Evolutionary conservation across 2,113 vertebrate species (phyloP).

Genomic region (Chaetorhynchus papuensis): DNA sequence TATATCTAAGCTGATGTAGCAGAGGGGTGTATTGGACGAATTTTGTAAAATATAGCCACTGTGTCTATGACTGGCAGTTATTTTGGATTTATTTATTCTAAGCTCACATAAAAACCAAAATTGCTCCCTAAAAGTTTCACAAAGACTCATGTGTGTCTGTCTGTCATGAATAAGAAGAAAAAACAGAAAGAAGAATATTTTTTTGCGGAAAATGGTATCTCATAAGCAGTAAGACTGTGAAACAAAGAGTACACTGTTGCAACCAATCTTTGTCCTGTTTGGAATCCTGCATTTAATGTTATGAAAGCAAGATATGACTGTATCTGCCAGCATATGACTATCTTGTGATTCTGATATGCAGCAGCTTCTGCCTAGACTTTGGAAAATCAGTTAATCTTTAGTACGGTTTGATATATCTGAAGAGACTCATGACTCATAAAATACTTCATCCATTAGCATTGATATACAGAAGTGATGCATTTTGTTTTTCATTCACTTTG

Average conservation of each 20-base stretch:
- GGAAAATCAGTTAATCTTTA: not conserved
- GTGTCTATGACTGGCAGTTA: not conserved
- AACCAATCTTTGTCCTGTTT: not conserved
- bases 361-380: not conserved
- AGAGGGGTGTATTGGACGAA: not conserved
- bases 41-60: not conserved
- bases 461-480: not conserved
- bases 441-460: not conserved
- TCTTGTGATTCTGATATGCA: not conserved
- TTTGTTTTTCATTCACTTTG: not conserved
- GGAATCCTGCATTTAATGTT: not conserved
- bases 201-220: not conserved
- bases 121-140: not conserved
- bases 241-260: not conserved
- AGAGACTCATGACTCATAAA: not conserved
- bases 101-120: not conserved
- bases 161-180: not conserved
- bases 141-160: not conserved
- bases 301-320: not conserved
- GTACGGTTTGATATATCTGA: not conserved
- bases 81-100: not conserved
- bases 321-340: not conserved
- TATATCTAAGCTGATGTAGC: not conserved
- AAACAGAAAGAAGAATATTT: not conserved
- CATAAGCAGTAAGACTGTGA: not conserved